Base-by-base conservation (phyloP, 2,797 vertebrate genomes). In the Xerus rutilus region DNA sequence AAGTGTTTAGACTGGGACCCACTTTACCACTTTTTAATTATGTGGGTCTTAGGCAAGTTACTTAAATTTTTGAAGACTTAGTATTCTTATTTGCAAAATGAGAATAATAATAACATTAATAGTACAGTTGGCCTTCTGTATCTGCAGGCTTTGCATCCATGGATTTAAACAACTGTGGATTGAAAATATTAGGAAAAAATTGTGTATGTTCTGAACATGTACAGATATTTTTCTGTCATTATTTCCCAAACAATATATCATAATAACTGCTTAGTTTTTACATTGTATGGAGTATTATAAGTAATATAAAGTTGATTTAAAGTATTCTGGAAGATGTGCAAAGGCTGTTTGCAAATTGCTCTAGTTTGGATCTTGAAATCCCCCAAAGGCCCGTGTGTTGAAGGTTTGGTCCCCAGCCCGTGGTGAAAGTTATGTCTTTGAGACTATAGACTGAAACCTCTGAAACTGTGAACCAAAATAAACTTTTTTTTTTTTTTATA, bases 31-130 rank as follows among this genome's bases (percentile, higher is more conserved):
- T 64, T 93, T 39, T 30, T 90, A 69, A 54, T 88, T 73, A 49
- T 91, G 65, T 77, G 70, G 59, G 64, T 4, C 9, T 76, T 54
- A 86, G 49, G 25, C 17, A 95, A 91, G 4, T 77, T 17, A n/a
- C 23, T 57, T 78, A 32, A 10, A 62, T 78, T 74, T 96, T 76
- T 54, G 25, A 85, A 91, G 30, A 18, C 25, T 77, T 35, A 52
- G 17, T 85, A 88, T 65, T 85, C 39, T 62, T 72, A 81, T 59
- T 32, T 91, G 73, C 6, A 91, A 96, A 97, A 45, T 25, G 17
- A 43, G 3, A 82, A 62, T 35, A 70, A 64, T 54, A 72, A 64
- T 47, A 77, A 2, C 11, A 59, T 5, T 73, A 57, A 21, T 45
- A 73, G 52, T 28, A 59, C 12, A 54, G 32, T 5, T 28, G 32